Percentiles rank a stretch among this genome's conserved stretches.
These are phyloP conservation scores for Netelia melanura DNA, from an alignment of 2,888 invertebrate species.

Conservation along the genomic window DNA sequence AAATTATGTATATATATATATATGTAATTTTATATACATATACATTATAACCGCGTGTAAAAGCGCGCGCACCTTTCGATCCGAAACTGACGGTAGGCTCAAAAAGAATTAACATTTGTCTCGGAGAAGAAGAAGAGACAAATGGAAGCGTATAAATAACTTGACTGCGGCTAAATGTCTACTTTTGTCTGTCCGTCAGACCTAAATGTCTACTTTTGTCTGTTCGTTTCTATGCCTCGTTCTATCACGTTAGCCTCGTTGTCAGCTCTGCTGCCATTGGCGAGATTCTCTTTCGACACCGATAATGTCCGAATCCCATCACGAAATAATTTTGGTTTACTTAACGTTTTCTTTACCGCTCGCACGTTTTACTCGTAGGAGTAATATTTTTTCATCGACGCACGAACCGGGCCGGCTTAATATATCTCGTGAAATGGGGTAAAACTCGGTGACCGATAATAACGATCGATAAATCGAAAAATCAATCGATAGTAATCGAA, in stretches of 20 bases:
- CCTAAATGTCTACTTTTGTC: conserved; percentile 25
- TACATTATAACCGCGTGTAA: background rate
- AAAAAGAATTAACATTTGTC: conserved; percentile 68
- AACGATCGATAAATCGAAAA: background rate
- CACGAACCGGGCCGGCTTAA: background rate
- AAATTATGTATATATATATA: background rate
- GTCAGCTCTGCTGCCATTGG: conserved; percentile 18
- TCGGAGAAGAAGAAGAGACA: conserved; percentile 53
- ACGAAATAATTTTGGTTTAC: background rate
- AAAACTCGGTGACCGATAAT: background rate
- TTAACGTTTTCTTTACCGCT: background rate
- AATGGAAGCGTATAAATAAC: conserved; percentile 74
- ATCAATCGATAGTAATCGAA: too few species aligned
- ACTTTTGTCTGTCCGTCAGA: background rate
- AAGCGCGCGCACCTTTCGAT: conserved; percentile 21
- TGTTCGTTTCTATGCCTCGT: background rate
- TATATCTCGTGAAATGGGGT: background rate
- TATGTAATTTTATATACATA: background rate
- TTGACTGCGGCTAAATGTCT: conserved; percentile 63
- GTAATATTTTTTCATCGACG: background rate
- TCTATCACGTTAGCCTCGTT: conserved; percentile 40
- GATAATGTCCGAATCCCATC: background rate
- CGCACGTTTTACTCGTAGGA: background rate
- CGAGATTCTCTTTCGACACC: conserved; percentile 11
- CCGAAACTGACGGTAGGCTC: conserved; percentile 51